Evolutionary conservation across 2,113 vertebrate genomes (phyloP), one percentile per base, ranked within the genome.

Genomic region (Pungitius pungitius): DNA sequence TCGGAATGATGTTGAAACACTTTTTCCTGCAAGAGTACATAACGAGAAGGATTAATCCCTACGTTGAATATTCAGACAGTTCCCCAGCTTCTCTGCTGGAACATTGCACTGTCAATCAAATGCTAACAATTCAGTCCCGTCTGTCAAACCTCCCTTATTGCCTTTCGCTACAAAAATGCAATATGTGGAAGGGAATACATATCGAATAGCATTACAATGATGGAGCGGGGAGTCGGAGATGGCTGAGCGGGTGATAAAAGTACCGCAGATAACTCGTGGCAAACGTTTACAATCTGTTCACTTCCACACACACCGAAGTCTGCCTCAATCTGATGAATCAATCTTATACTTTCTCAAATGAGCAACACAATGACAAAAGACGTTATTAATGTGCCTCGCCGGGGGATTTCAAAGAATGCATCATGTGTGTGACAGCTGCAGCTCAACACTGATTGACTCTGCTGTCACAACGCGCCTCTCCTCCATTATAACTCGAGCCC

Each of bases 51-150:
- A 86, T 86, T 80, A 86, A 78, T 66, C 61, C 61, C 55, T 68
- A 73, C 69, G 66, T 69, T 86, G 75, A 87, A 90, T 85, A 91
- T 89, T 89, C 85, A 88, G 56, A 84, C 86, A 43, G 79, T 83
- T 85, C 85, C 69, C 58, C 20, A 26, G 49, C 59, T 33, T 74
- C 77, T 88, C 73, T 78, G 62, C 59, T 63, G 77, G 62, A 90
- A 88, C 85, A 75, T 62, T 60, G 60, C 58, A 8, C 62, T 87
- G 88, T 83, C 91, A 90, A 77, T 93, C 91, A 92, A 76, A 52
- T 58, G 77, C 62, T 82, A 71, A 24, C 33, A 22, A 69, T 65
- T 73, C 39, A 24, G 67, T 77, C 79, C 60, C 35, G 54, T 68
- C 78, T 69, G 58, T 81, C 86, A 84, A 68, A 56, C 18, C 40